These are phyloP conservation scores for Teinopalpus imperialis DNA, from an alignment of 2,888 invertebrate genomes.

Conservation along the genomic window DNA sequence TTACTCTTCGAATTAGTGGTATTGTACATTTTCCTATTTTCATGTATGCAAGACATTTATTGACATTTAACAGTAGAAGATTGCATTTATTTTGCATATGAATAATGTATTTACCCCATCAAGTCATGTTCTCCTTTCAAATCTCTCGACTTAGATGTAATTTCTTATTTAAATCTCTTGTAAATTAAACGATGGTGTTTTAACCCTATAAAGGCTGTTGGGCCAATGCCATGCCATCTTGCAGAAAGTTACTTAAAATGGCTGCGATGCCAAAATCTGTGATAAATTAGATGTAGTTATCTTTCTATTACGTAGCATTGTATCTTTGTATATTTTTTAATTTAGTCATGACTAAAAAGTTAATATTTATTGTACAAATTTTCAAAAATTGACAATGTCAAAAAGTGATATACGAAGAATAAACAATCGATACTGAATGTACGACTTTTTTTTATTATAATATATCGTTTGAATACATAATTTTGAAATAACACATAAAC, in stretches of 20 bases:
- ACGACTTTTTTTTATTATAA: conserved; percentile 26
- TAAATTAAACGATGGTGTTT: conserved; percentile 29
- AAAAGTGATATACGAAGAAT: conserved; percentile 72
- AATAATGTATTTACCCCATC: background rate
- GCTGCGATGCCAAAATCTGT: conserved; percentile 74
- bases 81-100: conserved; percentile 10
- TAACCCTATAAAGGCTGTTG: conserved; percentile 64
- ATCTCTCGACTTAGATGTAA: background rate
- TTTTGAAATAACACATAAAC: no score
- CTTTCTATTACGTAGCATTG: conserved; percentile 49
- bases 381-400: conserved; percentile 63
- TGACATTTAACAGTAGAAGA: conserved; percentile 1
- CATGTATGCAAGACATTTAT: conserved; percentile 7
- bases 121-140: background rate
- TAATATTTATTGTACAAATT: conserved; percentile 78
- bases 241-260: conserved; percentile 64
- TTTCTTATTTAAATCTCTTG: conserved; percentile 7
- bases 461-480: conserved; percentile 6
- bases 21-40: conserved; percentile 22
- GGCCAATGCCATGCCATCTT: conserved; percentile 62
- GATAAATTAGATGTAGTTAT: conserved; percentile 70
- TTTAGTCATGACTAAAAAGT: conserved; percentile 56
- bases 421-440: conserved; percentile 54
- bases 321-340: conserved; percentile 69
- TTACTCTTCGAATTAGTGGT: conserved; percentile 8